Percentiles rank a stretch among this genome's conserved stretches.
Evolutionary conservation across 2,888 invertebrate species (phyloP).

Genomic region (Operophtera brumata): DNA sequence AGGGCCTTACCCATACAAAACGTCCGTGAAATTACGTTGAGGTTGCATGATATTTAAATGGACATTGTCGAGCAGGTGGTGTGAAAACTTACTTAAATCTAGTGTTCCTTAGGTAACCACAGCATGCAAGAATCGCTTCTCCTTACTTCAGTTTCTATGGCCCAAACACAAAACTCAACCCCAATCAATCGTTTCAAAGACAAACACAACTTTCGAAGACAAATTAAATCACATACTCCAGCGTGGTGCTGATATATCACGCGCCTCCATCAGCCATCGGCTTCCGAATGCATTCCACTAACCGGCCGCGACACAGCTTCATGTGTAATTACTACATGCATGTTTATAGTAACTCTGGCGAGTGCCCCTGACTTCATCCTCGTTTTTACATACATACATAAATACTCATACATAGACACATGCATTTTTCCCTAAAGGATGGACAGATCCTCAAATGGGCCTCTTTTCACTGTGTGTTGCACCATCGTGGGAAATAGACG

Average conservation of each 20-base stretch:
- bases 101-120: too few species aligned
- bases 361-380: background rate
- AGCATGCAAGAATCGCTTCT: too few species aligned
- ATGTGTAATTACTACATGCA: conserved; percentile 5
- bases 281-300: conserved; percentile 25
- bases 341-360: background rate
- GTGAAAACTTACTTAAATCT: too few species aligned
- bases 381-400: background rate
- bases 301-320: conserved; percentile 13
- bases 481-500: too few species aligned
- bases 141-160: background rate
- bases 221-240: conserved; percentile 17
- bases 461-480: too few species aligned
- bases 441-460: too few species aligned
- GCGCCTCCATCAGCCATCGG: conserved; percentile 14
- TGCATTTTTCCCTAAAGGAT: too few species aligned
- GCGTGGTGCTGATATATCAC: conserved; percentile 19
- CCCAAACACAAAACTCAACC: conserved; percentile 1
- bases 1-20: too few species aligned
- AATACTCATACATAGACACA: too few species aligned
- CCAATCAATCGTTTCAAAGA: background rate
- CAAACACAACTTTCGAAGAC: conserved; percentile 7
- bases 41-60: too few species aligned
- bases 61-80: too few species aligned
- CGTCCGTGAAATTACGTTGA: too few species aligned